These are phyloP conservation scores for Sturmia bella DNA, from an alignment of 2,888 invertebrate species.

Conservation along the genomic window DNA sequence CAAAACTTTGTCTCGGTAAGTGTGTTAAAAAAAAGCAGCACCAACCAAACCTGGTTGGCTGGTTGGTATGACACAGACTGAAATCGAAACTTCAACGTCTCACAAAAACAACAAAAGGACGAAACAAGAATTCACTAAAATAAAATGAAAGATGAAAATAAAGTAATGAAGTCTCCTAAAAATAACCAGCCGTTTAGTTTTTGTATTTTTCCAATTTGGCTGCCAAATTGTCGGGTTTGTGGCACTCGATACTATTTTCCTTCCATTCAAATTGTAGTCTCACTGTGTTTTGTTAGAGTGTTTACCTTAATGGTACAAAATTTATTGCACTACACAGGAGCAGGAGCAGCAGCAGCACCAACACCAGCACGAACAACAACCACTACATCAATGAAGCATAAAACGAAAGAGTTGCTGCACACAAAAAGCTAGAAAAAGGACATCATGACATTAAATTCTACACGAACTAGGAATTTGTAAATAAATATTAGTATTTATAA, in stretches of 20 bases:
- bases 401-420: conserved; percentile 30
- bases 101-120: conserved; percentile 19
- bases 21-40: conserved; percentile 11
- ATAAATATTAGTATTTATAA: conserved; percentile 50
- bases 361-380: too few relatives aligned
- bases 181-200: conserved; percentile 58
- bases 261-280: conserved; percentile 55
- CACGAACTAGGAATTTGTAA: conserved; percentile 31
- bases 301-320: conserved; percentile 67
- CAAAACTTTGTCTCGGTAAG: conserved; percentile 56
- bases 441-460: conserved; percentile 39
- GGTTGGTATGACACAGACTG: conserved; percentile 53
- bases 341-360: conserved; percentile 44
- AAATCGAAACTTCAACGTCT: conserved; percentile 55
- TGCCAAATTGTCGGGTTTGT: conserved; percentile 66
- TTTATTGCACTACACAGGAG: conserved; percentile 44
- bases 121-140: conserved; percentile 10
- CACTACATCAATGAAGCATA: conserved; percentile 63
- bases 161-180: conserved; percentile 67
- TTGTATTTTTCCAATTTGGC: conserved; percentile 57
- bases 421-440: conserved; percentile 37
- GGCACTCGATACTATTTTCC: conserved; percentile 48
- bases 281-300: conserved; percentile 52
- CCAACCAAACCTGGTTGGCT: conserved; percentile 24
- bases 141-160: conserved; percentile 55